Conservation (phyloP, 2,113 vertebrate species). For the Cyanistes caeruleus region DNA sequence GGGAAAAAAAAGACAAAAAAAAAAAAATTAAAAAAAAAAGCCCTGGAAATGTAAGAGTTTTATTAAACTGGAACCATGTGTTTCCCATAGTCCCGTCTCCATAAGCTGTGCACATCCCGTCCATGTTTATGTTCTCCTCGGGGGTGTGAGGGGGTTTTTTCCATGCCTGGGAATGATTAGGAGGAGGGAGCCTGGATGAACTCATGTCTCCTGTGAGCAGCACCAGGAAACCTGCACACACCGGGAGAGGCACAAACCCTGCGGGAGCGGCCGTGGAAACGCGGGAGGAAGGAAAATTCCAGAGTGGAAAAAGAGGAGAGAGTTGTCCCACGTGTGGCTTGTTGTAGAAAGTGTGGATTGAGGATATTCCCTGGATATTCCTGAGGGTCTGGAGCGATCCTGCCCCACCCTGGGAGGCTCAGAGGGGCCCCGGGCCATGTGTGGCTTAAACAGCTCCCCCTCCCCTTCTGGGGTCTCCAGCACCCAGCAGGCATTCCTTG, state of each 20-base stretch:
- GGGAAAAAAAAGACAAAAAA: background rate
- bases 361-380: background rate
- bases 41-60: slow-evolving; percentile 23
- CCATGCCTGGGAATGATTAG: slow-evolving; percentile 57
- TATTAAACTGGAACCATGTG: slow-evolving; percentile 62
- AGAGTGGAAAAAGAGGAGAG: background rate
- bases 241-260: background rate
- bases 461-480: background rate
- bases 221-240: slow-evolving; percentile 17
- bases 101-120: slow-evolving; percentile 45
- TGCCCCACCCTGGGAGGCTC: background rate
- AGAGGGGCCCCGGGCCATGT: background rate
- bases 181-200: slow-evolving; percentile 32
- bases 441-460: background rate
- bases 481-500: background rate
- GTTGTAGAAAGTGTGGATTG: background rate
- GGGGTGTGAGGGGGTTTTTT: slow-evolving; percentile 56
- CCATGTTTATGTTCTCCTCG: slow-evolving; percentile 66
- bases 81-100: slow-evolving; percentile 41
- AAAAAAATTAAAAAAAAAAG: background rate
- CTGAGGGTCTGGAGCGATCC: background rate
- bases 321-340: background rate
- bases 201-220: slow-evolving; percentile 56
- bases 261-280: background rate
- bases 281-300: background rate